Percentiles rank a stretch among this genome's conserved stretches.
phyloP scores from a whole-genome alignment of 2,113 vertebrate species.

The Nothoprocta pentlandii region DNA sequence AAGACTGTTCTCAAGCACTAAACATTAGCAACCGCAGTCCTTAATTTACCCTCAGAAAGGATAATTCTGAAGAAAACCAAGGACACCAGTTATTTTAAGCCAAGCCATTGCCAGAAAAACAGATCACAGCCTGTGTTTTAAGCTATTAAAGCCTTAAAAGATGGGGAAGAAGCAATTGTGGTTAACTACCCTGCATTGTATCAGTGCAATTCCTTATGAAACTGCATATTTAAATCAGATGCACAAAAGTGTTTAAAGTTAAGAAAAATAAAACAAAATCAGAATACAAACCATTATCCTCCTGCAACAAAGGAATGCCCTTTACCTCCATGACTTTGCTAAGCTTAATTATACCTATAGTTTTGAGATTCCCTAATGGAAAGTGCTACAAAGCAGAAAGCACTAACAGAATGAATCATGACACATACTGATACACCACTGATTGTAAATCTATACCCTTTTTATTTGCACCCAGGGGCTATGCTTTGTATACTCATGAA shows the following conservation, averaged over 20 bases:
- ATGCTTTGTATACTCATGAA: background rate
- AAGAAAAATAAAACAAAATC: background rate
- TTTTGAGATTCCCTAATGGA: conserved; percentile 31
- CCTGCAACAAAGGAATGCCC: background rate
- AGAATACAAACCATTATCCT: background rate
- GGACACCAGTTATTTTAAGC: background rate
- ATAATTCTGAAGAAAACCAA: background rate
- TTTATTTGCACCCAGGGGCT: background rate
- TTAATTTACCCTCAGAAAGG: background rate
- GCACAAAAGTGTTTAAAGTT: background rate
- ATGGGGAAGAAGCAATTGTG: background rate
- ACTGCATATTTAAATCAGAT: background rate
- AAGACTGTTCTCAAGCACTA: background rate
- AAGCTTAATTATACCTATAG: conserved; percentile 26
- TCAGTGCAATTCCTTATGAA: background rate
- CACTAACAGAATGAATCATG: conserved; percentile 35
- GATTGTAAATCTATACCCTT: conserved; percentile 38
- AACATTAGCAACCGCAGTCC: background rate
- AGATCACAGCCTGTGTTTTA: background rate
- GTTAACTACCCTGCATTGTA: background rate
- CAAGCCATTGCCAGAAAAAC: background rate
- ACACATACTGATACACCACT: conserved; percentile 35
- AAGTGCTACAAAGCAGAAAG: conserved; percentile 31
- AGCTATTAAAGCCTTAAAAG: background rate
- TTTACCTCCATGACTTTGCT: conserved; percentile 4